Conservation (phyloP, 1,140 invertebrate genomes). For the Melipona quadrifasciata region DNA sequence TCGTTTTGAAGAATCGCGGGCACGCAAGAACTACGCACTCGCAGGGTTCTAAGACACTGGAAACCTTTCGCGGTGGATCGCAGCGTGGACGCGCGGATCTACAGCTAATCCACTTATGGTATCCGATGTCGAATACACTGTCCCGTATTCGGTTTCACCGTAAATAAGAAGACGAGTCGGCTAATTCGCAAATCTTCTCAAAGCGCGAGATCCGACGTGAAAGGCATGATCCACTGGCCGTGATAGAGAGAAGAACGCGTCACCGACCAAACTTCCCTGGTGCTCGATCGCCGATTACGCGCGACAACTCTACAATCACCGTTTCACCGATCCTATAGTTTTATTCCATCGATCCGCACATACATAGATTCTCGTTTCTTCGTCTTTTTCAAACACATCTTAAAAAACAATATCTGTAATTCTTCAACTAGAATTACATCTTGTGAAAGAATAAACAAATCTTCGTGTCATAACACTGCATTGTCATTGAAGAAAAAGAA, state of each 20-base stretch:
- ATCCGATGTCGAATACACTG: conserved; percentile 75
- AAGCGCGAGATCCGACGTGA: conserved; percentile 70
- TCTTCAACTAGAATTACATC: too few relatives aligned
- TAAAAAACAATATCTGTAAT: too few relatives aligned
- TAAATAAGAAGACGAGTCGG: conserved; percentile 72
- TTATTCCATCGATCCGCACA: neutral
- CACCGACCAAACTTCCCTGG: neutral
- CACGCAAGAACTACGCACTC: conserved; percentile 27
- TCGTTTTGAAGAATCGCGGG: conserved; percentile 13
- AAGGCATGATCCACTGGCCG: conserved; percentile 56
- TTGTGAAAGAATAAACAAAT: too few relatives aligned
- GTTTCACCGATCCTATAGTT: neutral
- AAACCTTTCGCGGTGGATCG: conserved; percentile 53
- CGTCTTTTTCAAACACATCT: too few relatives aligned
- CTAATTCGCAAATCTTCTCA: conserved; percentile 76
- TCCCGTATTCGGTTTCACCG: conserved; percentile 74
- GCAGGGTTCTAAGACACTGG: conserved; percentile 53
- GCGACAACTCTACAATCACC: neutral
- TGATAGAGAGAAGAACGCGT: conserved; percentile 19
- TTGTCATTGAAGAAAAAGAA: too few relatives aligned
- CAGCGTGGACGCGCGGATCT: conserved; percentile 45
- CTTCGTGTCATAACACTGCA: too few relatives aligned
- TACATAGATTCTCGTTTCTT: too few relatives aligned
- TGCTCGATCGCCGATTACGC: conserved; percentile 10
- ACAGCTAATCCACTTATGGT: conserved; percentile 78